Conservation (phyloP, 2,113 vertebrate species). For the Myiagra hebetior region DNA sequence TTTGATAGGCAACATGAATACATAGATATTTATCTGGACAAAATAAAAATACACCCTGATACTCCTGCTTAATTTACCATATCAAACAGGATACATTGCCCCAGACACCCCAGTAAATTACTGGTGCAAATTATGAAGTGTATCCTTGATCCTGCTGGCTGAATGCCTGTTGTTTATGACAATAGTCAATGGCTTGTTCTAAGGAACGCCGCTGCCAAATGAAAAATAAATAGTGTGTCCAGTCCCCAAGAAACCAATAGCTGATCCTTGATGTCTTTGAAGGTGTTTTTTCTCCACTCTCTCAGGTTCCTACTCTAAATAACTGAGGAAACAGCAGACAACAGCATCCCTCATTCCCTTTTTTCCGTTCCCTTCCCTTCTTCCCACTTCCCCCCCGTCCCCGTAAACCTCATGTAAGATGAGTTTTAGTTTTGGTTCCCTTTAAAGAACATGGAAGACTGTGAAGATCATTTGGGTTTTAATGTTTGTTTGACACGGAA, state of each 20-base stretch:
- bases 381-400: neutral
- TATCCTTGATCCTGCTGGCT: neutral
- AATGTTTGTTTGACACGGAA: neutral
- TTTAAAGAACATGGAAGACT: neutral
- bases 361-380: neutral
- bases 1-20: neutral
- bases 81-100: neutral
- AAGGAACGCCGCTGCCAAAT: neutral
- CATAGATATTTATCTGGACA: neutral
- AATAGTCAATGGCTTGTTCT: neutral
- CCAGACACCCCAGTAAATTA: neutral
- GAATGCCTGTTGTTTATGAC: neutral
- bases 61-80: neutral
- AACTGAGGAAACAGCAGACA: neutral
- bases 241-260: neutral
- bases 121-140: neutral
- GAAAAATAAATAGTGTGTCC: neutral
- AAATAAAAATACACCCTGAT: neutral
- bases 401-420: neutral
- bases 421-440: neutral
- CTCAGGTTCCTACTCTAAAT: neutral
- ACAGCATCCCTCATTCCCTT: neutral
- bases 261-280: neutral
- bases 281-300: neutral
- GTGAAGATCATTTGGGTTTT: neutral